These are phyloP conservation scores for Acrobasis repandana DNA, from an alignment of 2,888 invertebrate species.

Conservation along the genomic window DNA sequence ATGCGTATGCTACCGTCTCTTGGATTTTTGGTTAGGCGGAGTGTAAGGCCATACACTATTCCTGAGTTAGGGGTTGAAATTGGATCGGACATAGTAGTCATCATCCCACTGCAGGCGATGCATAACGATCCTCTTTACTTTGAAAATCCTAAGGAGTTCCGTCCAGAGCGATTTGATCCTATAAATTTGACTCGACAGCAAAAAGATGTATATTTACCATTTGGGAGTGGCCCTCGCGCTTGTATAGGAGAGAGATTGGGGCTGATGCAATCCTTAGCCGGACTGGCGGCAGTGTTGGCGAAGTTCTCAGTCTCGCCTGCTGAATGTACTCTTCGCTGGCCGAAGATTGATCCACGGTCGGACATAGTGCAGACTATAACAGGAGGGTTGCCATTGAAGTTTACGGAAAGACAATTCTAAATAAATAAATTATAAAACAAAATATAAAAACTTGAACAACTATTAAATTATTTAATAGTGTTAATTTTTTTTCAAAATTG, in stretches of 20 bases:
- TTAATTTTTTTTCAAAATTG: too few relatives aligned
- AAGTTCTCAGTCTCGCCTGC: conserved; percentile 10
- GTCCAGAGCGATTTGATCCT: conserved; percentile 7
- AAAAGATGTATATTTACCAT: conserved; percentile 6
- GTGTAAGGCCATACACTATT: conserved; percentile 1
- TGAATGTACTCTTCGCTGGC: background rate
- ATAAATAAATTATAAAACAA: background rate
- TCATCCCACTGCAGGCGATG: conserved; percentile 5
- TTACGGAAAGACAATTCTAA: background rate
- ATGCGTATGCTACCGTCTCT: conserved; percentile 13
- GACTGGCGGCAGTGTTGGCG: conserved; percentile 1
- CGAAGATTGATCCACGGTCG: conserved; percentile 1
- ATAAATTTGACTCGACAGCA: conserved; percentile 2
- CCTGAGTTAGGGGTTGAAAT: conserved; percentile 2
- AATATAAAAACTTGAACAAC: too few relatives aligned
- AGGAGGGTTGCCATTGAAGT: conserved; percentile 8
- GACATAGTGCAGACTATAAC: conserved; percentile 7
- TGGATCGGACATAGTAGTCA: background rate
- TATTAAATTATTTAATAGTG: too few relatives aligned
- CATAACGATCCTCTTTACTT: conserved; percentile 6
- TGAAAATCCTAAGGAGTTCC: conserved; percentile 30
- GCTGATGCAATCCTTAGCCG: conserved; percentile 7
- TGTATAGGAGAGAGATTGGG: conserved; percentile 14
- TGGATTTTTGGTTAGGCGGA: conserved; percentile 1
- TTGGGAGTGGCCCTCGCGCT: conserved; percentile 6